These are phyloP conservation scores for Drosophila carrolli DNA, from an alignment of 1,140 invertebrate genomes.

Conservation along the genomic window DNA sequence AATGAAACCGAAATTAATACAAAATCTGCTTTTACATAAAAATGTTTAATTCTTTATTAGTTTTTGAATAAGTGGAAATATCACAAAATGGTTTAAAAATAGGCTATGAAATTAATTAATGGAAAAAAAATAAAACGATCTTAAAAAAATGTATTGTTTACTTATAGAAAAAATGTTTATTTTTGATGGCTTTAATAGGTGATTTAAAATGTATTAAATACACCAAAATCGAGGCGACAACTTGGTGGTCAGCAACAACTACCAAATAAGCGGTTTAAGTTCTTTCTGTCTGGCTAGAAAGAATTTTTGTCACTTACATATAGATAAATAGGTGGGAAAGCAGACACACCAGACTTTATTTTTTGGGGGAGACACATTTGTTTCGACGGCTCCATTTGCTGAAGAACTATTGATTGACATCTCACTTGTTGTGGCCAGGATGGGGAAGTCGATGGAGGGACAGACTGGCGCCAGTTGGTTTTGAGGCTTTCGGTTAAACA, in stretches of 20 bases:
- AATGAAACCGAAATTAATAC: too few species aligned
- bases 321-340: not conserved
- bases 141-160: too few species aligned
- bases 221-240: too few species aligned
- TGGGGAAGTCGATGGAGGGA: not conserved
- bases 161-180: not conserved
- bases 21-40: too few species aligned
- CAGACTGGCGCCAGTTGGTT: constrained; percentile 39
- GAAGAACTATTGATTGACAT: constrained; percentile 41
- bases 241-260: not conserved
- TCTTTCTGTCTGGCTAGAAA: not conserved
- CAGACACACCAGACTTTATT: constrained; percentile 7
- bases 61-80: too few species aligned
- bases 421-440: constrained; percentile 34
- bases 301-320: not conserved
- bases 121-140: too few species aligned
- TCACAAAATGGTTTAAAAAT: too few species aligned
- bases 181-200: not conserved
- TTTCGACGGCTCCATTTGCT: constrained; percentile 6
- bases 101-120: too few species aligned
- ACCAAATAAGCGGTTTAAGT: not conserved
- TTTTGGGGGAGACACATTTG: constrained; percentile 7
- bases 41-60: too few species aligned
- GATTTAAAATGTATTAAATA: not conserved
- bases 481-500: constrained; percentile 34